A percentile compares a stretch with the other conserved stretches of the same genome.
Evolutionary conservation across 2,797 vertebrate genomes (phyloP).

Genomic region (Fundulus diaphanus): DNA sequence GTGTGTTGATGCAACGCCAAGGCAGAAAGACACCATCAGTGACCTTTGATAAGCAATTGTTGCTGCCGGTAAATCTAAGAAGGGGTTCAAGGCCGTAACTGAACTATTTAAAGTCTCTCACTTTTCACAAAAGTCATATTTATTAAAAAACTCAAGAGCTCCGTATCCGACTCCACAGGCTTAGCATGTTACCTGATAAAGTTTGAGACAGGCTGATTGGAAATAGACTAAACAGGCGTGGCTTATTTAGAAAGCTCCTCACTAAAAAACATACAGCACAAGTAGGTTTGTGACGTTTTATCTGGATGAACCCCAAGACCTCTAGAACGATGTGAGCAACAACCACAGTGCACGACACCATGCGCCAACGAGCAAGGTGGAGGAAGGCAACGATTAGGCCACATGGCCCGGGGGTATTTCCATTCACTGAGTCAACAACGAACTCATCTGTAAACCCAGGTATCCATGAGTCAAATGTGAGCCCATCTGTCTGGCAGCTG

Average conservation of each 20-base stretch:
- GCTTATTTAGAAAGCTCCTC: no score
- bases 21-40: neutral
- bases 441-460: neutral
- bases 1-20: no score
- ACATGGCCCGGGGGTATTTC: neutral
- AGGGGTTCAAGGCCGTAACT: neutral
- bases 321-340: neutral
- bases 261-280: neutral
- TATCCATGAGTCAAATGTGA: neutral
- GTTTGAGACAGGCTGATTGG: neutral
- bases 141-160: no score
- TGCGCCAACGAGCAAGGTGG: neutral
- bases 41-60: neutral
- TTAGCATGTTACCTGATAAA: neutral
- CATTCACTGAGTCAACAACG: neutral
- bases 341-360: neutral
- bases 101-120: neutral
- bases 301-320: neutral
- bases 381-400: neutral
- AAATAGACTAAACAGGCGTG: neutral
- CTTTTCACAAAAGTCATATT: no score
- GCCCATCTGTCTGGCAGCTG: neutral
- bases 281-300: no score
- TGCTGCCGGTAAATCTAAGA: neutral
- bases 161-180: no score